These are phyloP conservation scores for Sminthurinus signatus DNA, from an alignment of 1,140 invertebrate species.

Conservation along the genomic window DNA sequence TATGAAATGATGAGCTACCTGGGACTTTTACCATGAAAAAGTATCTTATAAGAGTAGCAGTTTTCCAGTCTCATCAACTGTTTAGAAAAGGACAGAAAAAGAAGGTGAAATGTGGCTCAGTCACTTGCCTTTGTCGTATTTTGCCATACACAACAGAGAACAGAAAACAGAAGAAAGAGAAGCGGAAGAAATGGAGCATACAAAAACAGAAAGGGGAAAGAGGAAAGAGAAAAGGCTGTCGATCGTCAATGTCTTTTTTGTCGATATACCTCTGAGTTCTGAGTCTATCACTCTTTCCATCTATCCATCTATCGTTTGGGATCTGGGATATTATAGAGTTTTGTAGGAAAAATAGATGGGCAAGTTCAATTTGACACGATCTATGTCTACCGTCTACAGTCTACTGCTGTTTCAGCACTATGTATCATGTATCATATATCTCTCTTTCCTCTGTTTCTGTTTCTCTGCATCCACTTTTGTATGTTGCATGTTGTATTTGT, in stretches of 20 bases:
- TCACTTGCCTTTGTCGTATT: not conserved
- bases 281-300: no score
- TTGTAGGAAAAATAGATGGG: slow-evolving; percentile 13
- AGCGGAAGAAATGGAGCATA: not conserved
- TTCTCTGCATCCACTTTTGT: no score
- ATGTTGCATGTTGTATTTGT: not conserved
- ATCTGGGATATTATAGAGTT: no score
- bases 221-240: not conserved
- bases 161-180: not conserved
- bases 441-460: no score
- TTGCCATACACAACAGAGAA: not conserved
- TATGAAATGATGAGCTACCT: slow-evolving; percentile 19
- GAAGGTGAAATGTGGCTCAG: no score
- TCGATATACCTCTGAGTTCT: not conserved
- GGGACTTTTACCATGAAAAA: not conserved
- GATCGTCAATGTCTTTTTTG: not conserved
- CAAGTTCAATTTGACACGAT: slow-evolving; percentile 31
- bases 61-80: slow-evolving; percentile 9
- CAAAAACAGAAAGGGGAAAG: not conserved
- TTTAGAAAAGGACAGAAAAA: slow-evolving; percentile 5
- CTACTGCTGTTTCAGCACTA: slow-evolving; percentile 38
- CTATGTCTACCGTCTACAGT: no score
- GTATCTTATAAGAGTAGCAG: no score
- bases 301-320: no score
- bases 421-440: no score